A percentile compares a stretch with the other conserved stretches of the same genome.
Evolutionary conservation across 2,113 vertebrate species (phyloP).

Genomic region (Halichoerus grypus): DNA sequence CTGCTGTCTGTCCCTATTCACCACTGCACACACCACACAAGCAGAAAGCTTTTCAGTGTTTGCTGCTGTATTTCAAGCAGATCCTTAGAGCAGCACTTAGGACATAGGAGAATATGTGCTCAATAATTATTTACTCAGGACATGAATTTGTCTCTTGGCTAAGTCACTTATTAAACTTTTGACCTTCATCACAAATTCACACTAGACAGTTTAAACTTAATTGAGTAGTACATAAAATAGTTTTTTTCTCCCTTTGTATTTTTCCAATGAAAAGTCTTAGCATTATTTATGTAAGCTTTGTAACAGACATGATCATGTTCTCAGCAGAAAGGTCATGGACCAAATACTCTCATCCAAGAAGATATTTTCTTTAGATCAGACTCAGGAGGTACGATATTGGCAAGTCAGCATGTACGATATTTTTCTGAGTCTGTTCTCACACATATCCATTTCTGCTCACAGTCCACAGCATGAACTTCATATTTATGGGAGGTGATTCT

Average conservation of each 20-base stretch:
- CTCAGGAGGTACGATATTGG: conserved; percentile 35
- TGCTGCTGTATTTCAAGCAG: not conserved
- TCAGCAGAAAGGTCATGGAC: conserved; percentile 61
- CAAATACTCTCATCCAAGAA: conserved; percentile 49
- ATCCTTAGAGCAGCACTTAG: not conserved
- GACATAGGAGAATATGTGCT: not conserved
- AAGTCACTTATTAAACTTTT: conserved; percentile 35
- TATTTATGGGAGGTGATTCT: conserved; percentile 4
- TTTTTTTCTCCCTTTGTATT: not conserved
- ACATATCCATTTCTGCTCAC: conserved; percentile 70
- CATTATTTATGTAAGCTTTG: conserved; percentile 36
- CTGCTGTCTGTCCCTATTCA: not conserved
- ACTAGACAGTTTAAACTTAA: conserved; percentile 31
- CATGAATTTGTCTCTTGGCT: not conserved
- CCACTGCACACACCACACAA: rapidly evolving
- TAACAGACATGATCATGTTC: conserved; percentile 12
- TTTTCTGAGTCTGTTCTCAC: conserved; percentile 74
- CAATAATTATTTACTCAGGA: not conserved
- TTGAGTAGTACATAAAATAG: not conserved
- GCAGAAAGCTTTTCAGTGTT: not conserved
- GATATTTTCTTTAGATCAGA: conserved; percentile 69
- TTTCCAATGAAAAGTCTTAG: conserved; percentile 1
- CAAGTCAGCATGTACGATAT: conserved; percentile 35
- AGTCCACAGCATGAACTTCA: not conserved
- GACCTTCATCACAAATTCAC: conserved; percentile 22